Conservation (phyloP, 2,888 invertebrate species). For the Stenurella melanura region DNA sequence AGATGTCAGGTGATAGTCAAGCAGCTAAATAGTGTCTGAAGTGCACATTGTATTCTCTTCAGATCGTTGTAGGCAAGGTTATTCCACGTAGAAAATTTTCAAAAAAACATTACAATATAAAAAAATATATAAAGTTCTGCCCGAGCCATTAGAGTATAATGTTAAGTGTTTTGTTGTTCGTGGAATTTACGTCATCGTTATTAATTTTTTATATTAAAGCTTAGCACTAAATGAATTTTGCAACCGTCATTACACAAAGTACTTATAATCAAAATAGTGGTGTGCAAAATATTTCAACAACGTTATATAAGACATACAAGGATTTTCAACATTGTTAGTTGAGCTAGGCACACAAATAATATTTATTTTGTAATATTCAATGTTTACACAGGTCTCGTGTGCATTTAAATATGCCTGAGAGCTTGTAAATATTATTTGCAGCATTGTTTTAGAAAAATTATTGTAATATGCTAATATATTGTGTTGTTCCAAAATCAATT, state of each 20-base stretch:
- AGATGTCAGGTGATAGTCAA: no score
- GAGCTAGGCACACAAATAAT: slow-evolving; percentile 5
- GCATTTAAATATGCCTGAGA: neutral
- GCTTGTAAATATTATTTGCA: neutral
- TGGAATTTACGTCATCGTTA: no score
- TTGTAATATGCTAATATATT: neutral
- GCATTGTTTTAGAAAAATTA: neutral
- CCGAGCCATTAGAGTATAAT: no score
- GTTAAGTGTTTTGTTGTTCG: no score
- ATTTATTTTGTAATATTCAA: slow-evolving; percentile 23
- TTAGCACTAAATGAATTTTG: neutral
- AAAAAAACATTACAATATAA: no score
- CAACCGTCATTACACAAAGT: neutral
- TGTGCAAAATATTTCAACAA: neutral
- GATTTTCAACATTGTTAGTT: neutral
- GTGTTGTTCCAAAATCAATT: neutral
- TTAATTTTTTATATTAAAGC: no score
- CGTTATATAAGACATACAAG: neutral
- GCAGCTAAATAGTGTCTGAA: no score
- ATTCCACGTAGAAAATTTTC: no score
- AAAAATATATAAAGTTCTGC: no score
- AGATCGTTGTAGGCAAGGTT: no score
- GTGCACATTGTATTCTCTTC: no score
- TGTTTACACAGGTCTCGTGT: slow-evolving; percentile 5
- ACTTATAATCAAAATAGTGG: neutral